These are phyloP conservation scores for Bilobella aurantiaca DNA, from an alignment of 1,140 invertebrate species.

Conservation along the genomic window DNA sequence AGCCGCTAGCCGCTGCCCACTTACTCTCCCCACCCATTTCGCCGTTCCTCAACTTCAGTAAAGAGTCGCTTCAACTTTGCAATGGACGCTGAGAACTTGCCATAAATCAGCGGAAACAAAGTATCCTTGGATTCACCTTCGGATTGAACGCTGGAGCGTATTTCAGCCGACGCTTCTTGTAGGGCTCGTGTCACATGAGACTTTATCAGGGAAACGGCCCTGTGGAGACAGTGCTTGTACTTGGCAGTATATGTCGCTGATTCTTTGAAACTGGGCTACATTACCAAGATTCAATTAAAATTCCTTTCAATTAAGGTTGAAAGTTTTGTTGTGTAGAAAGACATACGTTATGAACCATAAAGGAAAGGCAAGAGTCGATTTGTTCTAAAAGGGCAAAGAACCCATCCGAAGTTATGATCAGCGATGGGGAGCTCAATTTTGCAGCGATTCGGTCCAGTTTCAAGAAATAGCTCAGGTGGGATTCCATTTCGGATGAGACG, in stretches of 20 bases:
- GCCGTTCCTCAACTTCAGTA: conserved; percentile 65
- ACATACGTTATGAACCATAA: conserved; percentile 69
- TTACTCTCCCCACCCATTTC: conserved; percentile 58
- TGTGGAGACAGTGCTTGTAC: conserved; percentile 66
- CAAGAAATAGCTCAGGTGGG: conserved; percentile 71
- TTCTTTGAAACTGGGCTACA: conserved; percentile 59
- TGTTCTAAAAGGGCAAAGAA: conserved; percentile 70
- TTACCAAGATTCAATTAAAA: conserved; percentile 14
- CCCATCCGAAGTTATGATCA: conserved; percentile 68
- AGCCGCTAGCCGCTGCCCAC: conserved; percentile 32
- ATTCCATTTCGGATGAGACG: conserved; percentile 65
- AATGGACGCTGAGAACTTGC: conserved; percentile 81
- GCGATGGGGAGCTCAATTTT: conserved; percentile 62
- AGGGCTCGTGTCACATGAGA: conserved; percentile 62
- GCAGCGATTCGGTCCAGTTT: conserved; percentile 69
- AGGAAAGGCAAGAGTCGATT: conserved; percentile 77
- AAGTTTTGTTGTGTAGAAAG: conserved; percentile 4
- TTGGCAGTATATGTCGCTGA: conserved; percentile 57
- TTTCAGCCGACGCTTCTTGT: conserved; percentile 65
- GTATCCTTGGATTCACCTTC: conserved; percentile 42
- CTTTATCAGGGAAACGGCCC: conserved; percentile 65
- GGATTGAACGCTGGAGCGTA: conserved; percentile 39
- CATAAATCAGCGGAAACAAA: conserved; percentile 75
- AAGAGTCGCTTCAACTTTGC: conserved; percentile 70
- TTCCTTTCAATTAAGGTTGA: conserved; percentile 7